phyloP scores from a whole-genome alignment of 2,113 vertebrate genomes.

The Gasterosteus aculeatus region DNA sequence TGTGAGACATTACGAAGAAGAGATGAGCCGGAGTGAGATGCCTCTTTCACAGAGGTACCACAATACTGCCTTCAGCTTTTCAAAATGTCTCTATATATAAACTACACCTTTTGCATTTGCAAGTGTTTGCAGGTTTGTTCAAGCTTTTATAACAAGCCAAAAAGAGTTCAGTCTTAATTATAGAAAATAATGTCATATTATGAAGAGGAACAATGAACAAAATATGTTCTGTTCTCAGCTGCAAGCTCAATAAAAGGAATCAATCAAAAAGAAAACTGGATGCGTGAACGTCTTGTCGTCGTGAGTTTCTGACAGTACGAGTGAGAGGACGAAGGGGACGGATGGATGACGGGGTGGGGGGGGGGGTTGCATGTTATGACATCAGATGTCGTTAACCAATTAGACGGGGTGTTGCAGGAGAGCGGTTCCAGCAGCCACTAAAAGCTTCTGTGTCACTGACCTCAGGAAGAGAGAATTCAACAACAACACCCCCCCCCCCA shows the following conservation, averaged over 20 bases:
- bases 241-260: neutral
- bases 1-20: neutral
- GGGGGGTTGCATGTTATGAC: constrained; percentile 63
- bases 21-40: neutral
- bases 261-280: neutral
- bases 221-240: neutral
- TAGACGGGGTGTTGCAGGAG: constrained; percentile 70
- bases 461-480: constrained; percentile 74
- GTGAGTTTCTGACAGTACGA: neutral
- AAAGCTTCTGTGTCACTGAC: constrained; percentile 75
- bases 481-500: constrained; percentile 58
- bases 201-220: neutral
- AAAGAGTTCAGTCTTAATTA: neutral
- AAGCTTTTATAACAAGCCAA: neutral
- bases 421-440: constrained; percentile 70
- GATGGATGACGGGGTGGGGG: constrained; percentile 35
- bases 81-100: neutral
- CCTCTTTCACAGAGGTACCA: too few relatives aligned
- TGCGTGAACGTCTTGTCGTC: neutral
- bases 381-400: constrained; percentile 75
- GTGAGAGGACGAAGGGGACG: constrained; percentile 26
- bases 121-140: neutral
- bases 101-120: neutral
- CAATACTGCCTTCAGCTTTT: too few relatives aligned
- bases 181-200: neutral